Evolutionary conservation across 2,113 vertebrate species (phyloP), one percentile per base, ranked within the genome.

Genomic region (Charina bottae): DNA sequence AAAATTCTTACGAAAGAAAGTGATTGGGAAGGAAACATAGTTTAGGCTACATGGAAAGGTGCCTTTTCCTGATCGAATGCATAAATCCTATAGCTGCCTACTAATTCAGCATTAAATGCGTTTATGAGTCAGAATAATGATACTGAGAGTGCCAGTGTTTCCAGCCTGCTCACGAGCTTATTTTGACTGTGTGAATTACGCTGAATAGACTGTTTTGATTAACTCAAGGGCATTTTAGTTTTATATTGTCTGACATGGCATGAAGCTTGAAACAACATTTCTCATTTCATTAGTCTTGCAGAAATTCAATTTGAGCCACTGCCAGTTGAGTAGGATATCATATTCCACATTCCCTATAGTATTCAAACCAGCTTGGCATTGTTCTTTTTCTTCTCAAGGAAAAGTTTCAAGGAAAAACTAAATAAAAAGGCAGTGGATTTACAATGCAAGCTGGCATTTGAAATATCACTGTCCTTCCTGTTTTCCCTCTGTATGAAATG

Each of bases 221-320:
- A 97, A 97, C 97, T 97, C 96, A 96, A 96, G 96, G 97, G 94
- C 95, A 94, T 96, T 96, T 95, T 95, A 96, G 95, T 95, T 97
- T 97, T 96, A 95, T 97, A 94, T 96, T 96, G 95, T 96, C 97
- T 97, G 97, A 97, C 96, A 96, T 96, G 94, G 96, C 94, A 95
- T 95, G 95, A 96, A 96, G 96, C 96, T 98, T 97, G 96, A 97
- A 98, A 96, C 96, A 97, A 97, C 96, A 95, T 96, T 96, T 97
- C 97, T 98, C 95, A 96, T 98, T 97, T 97, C 97, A 97, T 98
- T 97, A 98, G 96, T 95, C 93, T 96, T 96, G 94, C 95, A 97
- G 95, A 97, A 96, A 95, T 93, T 96, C 94, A 96, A 94, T 96
- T 97, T 97, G 97, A 97, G 92, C 90, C 42, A 49, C 91, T 96